Percentiles rank a stretch among this genome's conserved stretches.
Conservation (phyloP, 2,113 vertebrate species). For the Pterocles gutturalis region DNA sequence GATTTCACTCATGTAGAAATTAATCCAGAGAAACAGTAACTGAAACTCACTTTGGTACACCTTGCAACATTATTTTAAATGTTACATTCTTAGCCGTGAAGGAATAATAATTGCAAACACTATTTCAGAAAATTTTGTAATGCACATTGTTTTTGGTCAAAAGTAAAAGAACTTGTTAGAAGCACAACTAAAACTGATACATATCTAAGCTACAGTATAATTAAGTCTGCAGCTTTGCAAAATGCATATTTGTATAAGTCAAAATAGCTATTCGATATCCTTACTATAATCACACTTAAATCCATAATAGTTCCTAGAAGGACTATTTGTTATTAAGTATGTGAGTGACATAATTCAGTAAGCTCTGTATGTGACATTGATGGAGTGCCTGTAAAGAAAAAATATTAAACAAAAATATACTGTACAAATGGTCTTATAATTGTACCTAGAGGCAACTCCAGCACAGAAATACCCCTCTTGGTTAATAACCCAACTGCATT, state of each 20-base stretch:
- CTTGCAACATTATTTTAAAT: not conserved
- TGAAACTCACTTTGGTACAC: not conserved
- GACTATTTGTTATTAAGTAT: constrained; percentile 58
- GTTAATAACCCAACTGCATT: not conserved
- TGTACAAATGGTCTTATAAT: constrained; percentile 34
- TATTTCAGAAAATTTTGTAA: constrained; percentile 11
- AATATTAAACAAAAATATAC: constrained; percentile 39
- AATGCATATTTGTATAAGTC: constrained; percentile 35
- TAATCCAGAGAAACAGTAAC: not conserved
- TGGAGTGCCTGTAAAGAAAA: constrained; percentile 7
- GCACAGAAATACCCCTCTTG: not conserved
- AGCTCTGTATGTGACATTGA: constrained; percentile 21
- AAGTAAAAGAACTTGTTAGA: constrained; percentile 1
- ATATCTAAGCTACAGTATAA: not conserved
- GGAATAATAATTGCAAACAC: not conserved
- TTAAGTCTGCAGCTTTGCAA: constrained; percentile 14
- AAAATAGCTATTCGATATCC: constrained; percentile 12
- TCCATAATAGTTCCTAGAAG: constrained; percentile 32
- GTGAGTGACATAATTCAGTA: constrained; percentile 44
- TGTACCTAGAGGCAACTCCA: constrained; percentile 27
- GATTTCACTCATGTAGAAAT: not conserved
- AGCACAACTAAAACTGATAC: constrained; percentile 1
- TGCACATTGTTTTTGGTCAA: not conserved
- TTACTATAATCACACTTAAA: constrained; percentile 41
- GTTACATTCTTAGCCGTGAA: not conserved